Evolutionary conservation across 30 jellyfish, hydroid and myxozoan species (phyloP), one percentile per base, ranked within the genome.

Genomic region (Aurelia sp.): DNA sequence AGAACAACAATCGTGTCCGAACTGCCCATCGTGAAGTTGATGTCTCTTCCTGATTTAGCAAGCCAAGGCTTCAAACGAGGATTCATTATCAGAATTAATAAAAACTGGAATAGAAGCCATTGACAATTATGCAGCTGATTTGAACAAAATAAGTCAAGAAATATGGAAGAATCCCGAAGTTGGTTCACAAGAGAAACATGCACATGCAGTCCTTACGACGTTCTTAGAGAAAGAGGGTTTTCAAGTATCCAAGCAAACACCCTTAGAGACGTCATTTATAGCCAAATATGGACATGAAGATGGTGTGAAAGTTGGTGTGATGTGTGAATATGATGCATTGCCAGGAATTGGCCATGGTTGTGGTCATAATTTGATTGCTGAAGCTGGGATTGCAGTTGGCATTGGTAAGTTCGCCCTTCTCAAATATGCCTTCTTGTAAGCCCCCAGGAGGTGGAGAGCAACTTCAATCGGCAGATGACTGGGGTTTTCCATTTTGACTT

Each of bases 321-420:
- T 89, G 74, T 89, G 97, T 80, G 97, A 89, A 53, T 89, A 89
- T 62, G 97, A 89, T 81, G 97, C 97, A 5, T 73, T 89, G 4
- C 97, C 97, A 4, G 97, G 97, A 50, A 75, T 89, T 72, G 97
- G 97, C 21, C 97, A 89, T 81, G 97, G 88, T 33, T 89, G 97
- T 66, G 97, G 97, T n/a, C 97, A 89, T 60, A 89, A 89, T 65
- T 75, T 89, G 78, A 89, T 89, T 51, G 97, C 97, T 35, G 97
- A 89, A 44, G 90, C 93, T 17, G 97, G 97, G 10, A 65, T 83
- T 3, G 92, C 86, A 5, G 93, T 92, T 22, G 92, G 82, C 27
- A 21, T 86, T 6, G 96, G 96, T 86, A 67, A 41, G 85, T 38
- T 38, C 50, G 50, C 50, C 50, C 50, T 38, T 38, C 50, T 38